Conservation (phyloP, 2,888 invertebrate genomes). For the Drosophila percnosoma region DNA sequence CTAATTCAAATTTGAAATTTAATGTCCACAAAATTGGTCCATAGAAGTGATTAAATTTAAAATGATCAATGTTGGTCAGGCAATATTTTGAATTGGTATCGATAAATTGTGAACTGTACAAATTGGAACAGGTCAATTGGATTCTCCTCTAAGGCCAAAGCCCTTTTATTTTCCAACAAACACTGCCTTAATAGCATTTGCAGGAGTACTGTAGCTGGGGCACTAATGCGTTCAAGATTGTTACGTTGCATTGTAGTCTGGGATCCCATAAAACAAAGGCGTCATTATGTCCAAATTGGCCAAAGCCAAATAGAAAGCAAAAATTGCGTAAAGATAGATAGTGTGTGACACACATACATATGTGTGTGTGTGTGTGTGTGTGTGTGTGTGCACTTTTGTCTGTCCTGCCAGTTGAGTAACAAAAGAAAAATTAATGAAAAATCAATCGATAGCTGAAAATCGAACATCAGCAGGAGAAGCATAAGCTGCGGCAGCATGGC, state of each 20-base stretch:
- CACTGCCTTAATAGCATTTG: not conserved
- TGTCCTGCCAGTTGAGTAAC: slow-evolving; percentile 18
- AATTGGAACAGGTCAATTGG: not conserved
- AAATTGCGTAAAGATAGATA: not conserved
- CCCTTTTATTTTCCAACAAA: not conserved
- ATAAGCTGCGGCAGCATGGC: slow-evolving; percentile 1
- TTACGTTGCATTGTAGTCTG: not conserved
- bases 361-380: not conserved
- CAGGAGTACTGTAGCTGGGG: not conserved
- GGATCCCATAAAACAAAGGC: slow-evolving; percentile 17
- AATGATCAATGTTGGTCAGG: not conserved
- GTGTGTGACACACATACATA: slow-evolving; percentile 2
- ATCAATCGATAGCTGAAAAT: slow-evolving; percentile 69
- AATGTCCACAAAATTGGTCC: not conserved
- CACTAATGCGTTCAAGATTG: not conserved
- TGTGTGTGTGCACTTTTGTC: slow-evolving; percentile 11
- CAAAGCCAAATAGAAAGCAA: slow-evolving; percentile 19
- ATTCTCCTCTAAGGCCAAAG: not conserved
- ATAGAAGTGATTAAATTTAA: not conserved
- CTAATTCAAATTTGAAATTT: not conserved
- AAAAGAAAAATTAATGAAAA: slow-evolving; percentile 57
- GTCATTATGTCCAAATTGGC: slow-evolving; percentile 34
- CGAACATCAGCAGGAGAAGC: slow-evolving; percentile 37
- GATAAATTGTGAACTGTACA: not conserved
- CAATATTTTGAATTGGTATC: not conserved